Evolutionary conservation across 2,797 vertebrate genomes (phyloP).

Genomic region (Carduelis carduelis): DNA sequence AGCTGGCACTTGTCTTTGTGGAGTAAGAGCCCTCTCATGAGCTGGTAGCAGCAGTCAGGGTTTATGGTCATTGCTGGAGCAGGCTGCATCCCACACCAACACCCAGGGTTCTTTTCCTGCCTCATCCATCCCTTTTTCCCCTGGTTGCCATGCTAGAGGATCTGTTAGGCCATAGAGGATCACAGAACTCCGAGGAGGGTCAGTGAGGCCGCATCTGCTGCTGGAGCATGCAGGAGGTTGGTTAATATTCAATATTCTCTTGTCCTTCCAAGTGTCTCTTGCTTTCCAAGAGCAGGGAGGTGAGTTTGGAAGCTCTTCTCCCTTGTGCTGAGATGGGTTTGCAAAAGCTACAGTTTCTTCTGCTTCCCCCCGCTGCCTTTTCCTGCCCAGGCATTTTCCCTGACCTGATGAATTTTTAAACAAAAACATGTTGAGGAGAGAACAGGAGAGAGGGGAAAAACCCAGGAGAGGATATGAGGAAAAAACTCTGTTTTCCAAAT

Average conservation of each 20-base stretch:
- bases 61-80: accelerated
- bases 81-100: accelerated
- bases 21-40: background rate
- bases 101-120: background rate
- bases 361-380: background rate
- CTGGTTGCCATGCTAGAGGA: background rate
- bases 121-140: background rate
- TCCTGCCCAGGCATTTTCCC: background rate
- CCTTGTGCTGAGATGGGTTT: background rate
- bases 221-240: accelerated
- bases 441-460: background rate
- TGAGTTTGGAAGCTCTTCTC: background rate
- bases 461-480: background rate
- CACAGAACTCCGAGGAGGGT: background rate
- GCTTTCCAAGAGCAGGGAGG: background rate
- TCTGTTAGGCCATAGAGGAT: background rate
- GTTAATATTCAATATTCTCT: background rate
- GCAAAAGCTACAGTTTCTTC: background rate
- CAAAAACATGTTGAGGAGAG: constrained; percentile 14
- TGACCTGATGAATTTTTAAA: constrained; percentile 51
- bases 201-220: accelerated
- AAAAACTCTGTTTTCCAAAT: background rate
- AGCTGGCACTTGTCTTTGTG: background rate
- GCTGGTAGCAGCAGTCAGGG: background rate
- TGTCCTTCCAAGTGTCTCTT: background rate